phyloP scores from a whole-genome alignment of 2,113 vertebrate species.

The Larimichthys polyactis region DNA sequence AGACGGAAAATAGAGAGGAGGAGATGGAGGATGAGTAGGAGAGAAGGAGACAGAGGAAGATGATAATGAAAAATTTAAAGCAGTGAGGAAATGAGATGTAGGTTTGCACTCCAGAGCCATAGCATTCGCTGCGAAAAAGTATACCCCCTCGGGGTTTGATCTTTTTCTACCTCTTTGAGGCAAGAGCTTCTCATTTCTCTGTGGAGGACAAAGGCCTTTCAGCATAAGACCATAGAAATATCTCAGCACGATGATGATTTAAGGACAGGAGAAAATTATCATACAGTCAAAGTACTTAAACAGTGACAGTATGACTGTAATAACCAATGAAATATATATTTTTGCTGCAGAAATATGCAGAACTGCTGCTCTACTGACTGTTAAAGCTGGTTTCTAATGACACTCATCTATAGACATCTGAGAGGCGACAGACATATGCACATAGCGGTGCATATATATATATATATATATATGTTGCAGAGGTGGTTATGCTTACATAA shows the following conservation, averaged over 20 bases:
- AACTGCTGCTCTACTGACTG: background rate
- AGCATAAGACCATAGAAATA: conserved; percentile 61
- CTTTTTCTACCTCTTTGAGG: conserved; percentile 47
- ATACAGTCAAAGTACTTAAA: background rate
- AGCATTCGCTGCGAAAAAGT: conserved; percentile 59
- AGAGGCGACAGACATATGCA: too few species aligned
- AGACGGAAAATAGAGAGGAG: conserved; percentile 76
- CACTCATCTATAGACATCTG: background rate
- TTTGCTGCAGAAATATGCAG: background rate
- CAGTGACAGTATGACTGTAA: background rate
- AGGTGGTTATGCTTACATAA: conserved; percentile 24
- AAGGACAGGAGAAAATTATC: conserved; percentile 39
- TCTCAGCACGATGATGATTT: conserved; percentile 61
- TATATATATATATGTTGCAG: background rate
- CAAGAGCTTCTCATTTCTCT: conserved; percentile 43
- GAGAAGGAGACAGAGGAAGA: conserved; percentile 77
- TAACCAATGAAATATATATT: background rate
- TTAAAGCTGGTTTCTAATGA: background rate
- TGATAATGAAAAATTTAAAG: conserved; percentile 81
- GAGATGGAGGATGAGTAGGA: conserved; percentile 77
- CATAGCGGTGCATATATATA: too few species aligned
- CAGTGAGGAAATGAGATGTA: conserved; percentile 79
- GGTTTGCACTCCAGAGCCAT: conserved; percentile 70
- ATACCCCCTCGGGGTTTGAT: conserved; percentile 46
- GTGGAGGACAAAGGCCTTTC: conserved; percentile 57